Evolutionary conservation across 2,888 invertebrate genomes (phyloP).

Genomic region (Drosophila colorata): DNA sequence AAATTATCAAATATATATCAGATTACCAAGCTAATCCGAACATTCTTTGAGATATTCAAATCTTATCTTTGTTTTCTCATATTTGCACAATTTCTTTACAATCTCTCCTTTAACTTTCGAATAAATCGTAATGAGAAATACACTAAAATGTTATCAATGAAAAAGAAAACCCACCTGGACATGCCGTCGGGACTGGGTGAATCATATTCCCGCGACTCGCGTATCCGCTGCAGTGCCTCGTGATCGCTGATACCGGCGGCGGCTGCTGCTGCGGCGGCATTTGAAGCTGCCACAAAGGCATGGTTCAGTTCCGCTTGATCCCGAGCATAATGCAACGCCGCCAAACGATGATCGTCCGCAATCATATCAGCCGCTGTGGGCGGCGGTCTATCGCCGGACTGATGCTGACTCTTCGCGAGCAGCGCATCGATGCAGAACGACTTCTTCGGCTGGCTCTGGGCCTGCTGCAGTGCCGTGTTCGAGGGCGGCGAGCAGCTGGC

Average conservation of each 20-base stretch:
- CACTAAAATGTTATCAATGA: neutral
- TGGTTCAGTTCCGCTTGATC: constrained; percentile 75
- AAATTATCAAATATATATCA: neutral
- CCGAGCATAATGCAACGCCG: constrained; percentile 77
- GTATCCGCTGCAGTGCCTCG: constrained; percentile 84
- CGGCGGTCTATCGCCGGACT: constrained; percentile 51
- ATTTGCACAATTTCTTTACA: neutral
- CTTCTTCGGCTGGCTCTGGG: constrained; percentile 86
- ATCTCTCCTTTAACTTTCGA: neutral
- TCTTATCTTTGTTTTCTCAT: neutral
- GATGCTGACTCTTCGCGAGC: constrained; percentile 88
- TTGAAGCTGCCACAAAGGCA: constrained; percentile 72
- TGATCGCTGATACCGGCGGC: constrained; percentile 82
- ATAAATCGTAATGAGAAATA: neutral
- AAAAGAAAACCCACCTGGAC: constrained; percentile 81
- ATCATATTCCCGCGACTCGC: constrained; percentile 83
- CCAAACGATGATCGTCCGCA: constrained; percentile 74
- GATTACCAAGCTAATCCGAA: neutral
- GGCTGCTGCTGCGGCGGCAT: constrained; percentile 70
- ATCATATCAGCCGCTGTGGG: constrained; percentile 33
- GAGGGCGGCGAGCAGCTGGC: constrained; percentile 53
- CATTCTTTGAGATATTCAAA: neutral
- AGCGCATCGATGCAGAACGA: constrained; percentile 97
- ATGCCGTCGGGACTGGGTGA: constrained; percentile 85
- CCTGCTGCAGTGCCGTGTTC: constrained; percentile 40